phyloP scores from a whole-genome alignment of 2,113 vertebrate species.

The Heptranchias perlo region DNA sequence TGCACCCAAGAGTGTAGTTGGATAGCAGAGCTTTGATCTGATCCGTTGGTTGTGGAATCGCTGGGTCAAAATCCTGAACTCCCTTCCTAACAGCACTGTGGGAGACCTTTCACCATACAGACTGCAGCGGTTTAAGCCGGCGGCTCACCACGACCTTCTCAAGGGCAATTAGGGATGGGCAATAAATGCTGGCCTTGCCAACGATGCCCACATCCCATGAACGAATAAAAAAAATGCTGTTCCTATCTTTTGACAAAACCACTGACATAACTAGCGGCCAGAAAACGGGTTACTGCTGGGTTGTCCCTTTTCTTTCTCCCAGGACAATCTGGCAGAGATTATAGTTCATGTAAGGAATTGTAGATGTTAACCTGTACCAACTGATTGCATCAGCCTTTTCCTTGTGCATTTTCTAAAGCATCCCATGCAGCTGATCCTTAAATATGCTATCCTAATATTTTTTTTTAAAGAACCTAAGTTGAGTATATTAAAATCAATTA shows the following conservation, averaged over 20 bases:
- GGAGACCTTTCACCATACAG: too few relatives aligned
- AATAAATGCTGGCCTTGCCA: too few relatives aligned
- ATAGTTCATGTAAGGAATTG: not conserved
- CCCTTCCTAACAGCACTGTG: too few relatives aligned
- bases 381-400: not conserved
- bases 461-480: not conserved
- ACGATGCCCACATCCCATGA: too few relatives aligned
- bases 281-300: not conserved
- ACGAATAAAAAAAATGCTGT: too few relatives aligned
- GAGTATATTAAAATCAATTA: not conserved
- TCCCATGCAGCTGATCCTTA: not conserved
- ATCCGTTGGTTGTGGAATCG: too few relatives aligned
- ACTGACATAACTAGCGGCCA: not conserved
- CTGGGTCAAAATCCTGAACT: too few relatives aligned
- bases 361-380: not conserved
- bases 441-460: not conserved
- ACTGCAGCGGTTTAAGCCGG: too few relatives aligned
- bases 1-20: not conserved
- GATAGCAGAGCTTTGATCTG: too few relatives aligned
- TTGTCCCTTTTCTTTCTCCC: not conserved
- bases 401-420: not conserved
- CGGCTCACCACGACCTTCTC: too few relatives aligned
- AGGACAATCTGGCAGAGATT: not conserved
- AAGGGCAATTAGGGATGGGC: too few relatives aligned
- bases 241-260: not conserved